These are phyloP conservation scores for Acanthornis magna DNA, from an alignment of 2,797 vertebrate genomes.

Conservation along the genomic window DNA sequence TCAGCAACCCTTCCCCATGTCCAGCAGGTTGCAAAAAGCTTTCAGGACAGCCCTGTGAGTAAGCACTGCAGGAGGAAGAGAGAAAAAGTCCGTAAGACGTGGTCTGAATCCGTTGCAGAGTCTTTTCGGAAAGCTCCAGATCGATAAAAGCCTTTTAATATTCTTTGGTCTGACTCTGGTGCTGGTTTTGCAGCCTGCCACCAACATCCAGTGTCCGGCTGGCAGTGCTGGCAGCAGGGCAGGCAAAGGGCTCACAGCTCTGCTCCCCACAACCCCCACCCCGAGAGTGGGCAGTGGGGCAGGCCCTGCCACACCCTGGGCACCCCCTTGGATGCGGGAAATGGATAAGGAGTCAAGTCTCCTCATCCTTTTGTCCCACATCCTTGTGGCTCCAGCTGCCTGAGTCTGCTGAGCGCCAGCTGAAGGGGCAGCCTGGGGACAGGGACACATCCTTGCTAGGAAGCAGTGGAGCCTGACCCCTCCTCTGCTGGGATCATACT, in stretches of 20 bases:
- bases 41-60: background rate
- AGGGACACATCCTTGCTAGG: background rate
- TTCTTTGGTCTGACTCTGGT: background rate
- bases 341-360: background rate
- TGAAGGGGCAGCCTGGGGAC: background rate
- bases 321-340: accelerated
- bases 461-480: background rate
- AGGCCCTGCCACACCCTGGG: background rate
- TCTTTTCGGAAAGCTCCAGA: background rate
- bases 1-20: background rate
- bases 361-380: background rate
- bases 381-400: background rate
- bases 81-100: background rate
- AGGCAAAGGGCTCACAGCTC: background rate
- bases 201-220: background rate
- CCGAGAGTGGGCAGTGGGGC: background rate
- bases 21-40: background rate
- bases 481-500: background rate
- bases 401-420: background rate
- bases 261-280: background rate
- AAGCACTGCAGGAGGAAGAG: background rate
- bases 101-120: background rate
- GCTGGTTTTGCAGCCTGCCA: background rate
- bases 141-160: background rate
- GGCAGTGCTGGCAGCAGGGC: background rate